phyloP scores from a whole-genome alignment of 2,888 invertebrate genomes.

The Trichopoda pennipes region DNA sequence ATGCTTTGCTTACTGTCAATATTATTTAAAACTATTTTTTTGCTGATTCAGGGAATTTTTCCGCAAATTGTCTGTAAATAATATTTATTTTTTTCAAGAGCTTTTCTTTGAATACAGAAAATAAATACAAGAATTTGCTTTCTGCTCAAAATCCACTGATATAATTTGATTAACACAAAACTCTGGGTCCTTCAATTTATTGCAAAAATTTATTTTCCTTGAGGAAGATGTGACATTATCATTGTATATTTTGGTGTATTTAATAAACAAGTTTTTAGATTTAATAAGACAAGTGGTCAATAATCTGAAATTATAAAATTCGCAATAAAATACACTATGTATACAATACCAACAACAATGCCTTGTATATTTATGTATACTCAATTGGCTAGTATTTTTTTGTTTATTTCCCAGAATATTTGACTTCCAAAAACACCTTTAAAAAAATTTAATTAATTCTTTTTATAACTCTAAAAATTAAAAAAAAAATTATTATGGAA shows the following conservation, averaged over 20 bases:
- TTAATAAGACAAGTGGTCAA: slow-evolving; percentile 26
- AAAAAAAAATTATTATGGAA: too few species aligned
- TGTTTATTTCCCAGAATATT: neutral
- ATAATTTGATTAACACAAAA: neutral
- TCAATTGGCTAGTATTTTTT: neutral
- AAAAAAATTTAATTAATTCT: too few species aligned
- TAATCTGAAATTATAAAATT: slow-evolving; percentile 34
- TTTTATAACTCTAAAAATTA: too few species aligned
- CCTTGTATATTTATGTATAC: neutral
- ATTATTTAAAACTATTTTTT: neutral
- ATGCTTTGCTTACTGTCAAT: neutral
- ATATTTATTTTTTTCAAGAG: neutral
- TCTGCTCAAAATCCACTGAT: neutral
- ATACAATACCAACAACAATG: neutral
- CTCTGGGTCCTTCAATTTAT: neutral
- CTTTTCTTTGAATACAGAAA: too few species aligned
- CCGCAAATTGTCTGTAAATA: slow-evolving; percentile 2
- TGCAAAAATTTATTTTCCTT: neutral
- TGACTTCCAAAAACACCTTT: too few species aligned
- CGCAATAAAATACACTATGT: slow-evolving; percentile 16
- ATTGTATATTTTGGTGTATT: neutral
- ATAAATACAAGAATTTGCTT: neutral
- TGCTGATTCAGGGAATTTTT: too few species aligned
- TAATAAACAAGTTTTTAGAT: slow-evolving; percentile 11
- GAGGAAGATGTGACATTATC: neutral